These are phyloP conservation scores for Lophotriccus pileatus DNA, from an alignment of 2,797 vertebrate species.

Conservation along the genomic window DNA sequence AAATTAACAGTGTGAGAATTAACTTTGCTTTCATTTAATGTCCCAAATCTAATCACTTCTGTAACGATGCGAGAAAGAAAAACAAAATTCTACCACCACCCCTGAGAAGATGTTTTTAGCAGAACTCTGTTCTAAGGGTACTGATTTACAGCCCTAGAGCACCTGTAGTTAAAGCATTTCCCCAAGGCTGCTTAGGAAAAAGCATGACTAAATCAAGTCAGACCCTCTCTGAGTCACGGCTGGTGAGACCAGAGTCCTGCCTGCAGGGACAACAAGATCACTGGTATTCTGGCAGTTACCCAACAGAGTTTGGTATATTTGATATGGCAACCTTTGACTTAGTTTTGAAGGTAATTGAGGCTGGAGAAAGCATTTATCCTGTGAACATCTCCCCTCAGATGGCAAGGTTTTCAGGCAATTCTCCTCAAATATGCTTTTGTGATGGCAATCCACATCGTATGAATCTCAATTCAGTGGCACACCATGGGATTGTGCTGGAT, in stretches of 20 bases:
- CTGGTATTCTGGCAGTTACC: background rate
- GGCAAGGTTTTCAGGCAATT: conserved; percentile 2
- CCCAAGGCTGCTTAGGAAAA: background rate
- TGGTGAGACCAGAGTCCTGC: background rate
- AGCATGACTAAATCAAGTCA: background rate
- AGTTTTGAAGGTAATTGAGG: background rate
- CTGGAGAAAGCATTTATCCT: conserved; percentile 22
- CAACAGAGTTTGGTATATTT: background rate
- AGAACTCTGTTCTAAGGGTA: background rate
- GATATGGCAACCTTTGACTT: background rate
- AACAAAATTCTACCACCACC: background rate
- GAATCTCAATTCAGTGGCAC: conserved; percentile 22
- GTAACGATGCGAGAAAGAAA: background rate
- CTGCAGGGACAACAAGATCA: background rate
- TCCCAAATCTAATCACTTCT: background rate
- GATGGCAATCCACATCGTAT: background rate
- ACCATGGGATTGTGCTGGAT: background rate
- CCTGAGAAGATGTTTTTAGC: background rate
- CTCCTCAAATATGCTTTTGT: background rate
- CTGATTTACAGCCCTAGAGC: background rate
- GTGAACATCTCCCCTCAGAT: background rate
- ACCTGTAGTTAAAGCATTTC: background rate
- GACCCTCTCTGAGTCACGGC: background rate
- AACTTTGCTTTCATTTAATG: background rate
- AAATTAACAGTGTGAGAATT: background rate